phyloP scores from a whole-genome alignment of 2,888 invertebrate genomes.

The Andrena flavipes region DNA sequence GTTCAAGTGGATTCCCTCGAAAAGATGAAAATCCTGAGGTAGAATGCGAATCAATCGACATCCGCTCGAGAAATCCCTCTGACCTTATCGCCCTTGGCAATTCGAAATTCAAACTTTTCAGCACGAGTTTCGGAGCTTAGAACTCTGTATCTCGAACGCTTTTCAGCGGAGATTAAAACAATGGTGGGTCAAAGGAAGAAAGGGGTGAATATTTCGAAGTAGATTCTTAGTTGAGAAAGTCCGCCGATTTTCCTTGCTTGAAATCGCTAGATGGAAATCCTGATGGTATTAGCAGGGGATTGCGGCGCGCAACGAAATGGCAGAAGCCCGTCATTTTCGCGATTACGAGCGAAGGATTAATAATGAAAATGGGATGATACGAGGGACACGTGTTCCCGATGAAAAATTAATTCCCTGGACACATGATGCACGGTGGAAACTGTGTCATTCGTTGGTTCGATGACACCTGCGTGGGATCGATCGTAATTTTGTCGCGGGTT shows the following conservation, averaged over 20 bases:
- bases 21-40: neutral
- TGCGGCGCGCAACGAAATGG: neutral
- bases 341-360: constrained; percentile 21
- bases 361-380: constrained; percentile 34
- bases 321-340: neutral
- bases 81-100: neutral
- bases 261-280: neutral
- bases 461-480: constrained; percentile 43
- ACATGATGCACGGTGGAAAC: constrained; percentile 15
- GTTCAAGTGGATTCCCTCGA: neutral
- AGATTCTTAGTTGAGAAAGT: neutral
- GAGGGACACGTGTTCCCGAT: constrained; percentile 24
- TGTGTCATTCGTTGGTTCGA: constrained; percentile 53
- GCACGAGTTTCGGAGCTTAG: neutral
- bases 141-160: neutral
- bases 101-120: neutral
- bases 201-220: neutral
- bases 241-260: neutral
- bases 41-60: neutral
- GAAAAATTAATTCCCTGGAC: constrained; percentile 40
- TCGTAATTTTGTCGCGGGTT: constrained; percentile 28
- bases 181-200: neutral
- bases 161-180: neutral
- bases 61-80: constrained; percentile 10
- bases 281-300: neutral